A percentile compares a stretch with the other conserved stretches of the same genome.
Evolutionary conservation across 2,888 invertebrate genomes (phyloP).

Genomic region (Zeuzera pyrina): DNA sequence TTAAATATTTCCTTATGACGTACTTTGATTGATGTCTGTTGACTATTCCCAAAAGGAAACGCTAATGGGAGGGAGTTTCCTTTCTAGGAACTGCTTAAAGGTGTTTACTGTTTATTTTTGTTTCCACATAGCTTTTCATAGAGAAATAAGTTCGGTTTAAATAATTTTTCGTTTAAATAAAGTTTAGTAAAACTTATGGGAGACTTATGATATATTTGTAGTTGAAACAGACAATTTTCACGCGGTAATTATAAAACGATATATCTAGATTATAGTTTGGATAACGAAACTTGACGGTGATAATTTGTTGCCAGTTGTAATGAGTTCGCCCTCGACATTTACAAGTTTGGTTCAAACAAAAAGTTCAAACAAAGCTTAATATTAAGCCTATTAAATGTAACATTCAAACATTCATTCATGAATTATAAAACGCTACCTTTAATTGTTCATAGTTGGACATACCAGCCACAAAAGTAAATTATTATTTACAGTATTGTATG

Average conservation of each 20-base stretch:
- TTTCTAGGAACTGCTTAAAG: constrained; percentile 29
- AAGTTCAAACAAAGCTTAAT: too few relatives aligned
- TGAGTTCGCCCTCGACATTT: constrained; percentile 4
- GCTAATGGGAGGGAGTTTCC: constrained; percentile 39
- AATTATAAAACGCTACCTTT: too few relatives aligned
- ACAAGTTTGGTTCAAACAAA: constrained; percentile 3
- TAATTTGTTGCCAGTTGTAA: constrained; percentile 4
- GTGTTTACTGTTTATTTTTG: too few relatives aligned
- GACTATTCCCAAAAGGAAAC: constrained; percentile 31
- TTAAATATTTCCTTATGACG: constrained; percentile 27
- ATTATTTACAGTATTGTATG: too few relatives aligned
- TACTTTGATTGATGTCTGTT: constrained; percentile 27
- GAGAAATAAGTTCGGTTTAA: too few relatives aligned
- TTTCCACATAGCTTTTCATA: too few relatives aligned
- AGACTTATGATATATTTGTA: too few relatives aligned
- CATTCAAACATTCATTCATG: too few relatives aligned
- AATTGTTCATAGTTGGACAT: too few relatives aligned
- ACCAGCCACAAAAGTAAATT: too few relatives aligned
- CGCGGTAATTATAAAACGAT: constrained; percentile 20
- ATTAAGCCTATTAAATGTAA: neutral
- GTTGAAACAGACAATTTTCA: constrained; percentile 9
- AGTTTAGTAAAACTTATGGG: too few relatives aligned
- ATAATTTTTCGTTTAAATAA: too few relatives aligned
- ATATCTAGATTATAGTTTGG: constrained; percentile 13
- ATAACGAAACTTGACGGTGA: constrained; percentile 1